Evolutionary conservation across 2,797 vertebrate genomes (phyloP), one percentile per base, ranked within the genome.

Genomic region (Thamnophis elegans): DNA sequence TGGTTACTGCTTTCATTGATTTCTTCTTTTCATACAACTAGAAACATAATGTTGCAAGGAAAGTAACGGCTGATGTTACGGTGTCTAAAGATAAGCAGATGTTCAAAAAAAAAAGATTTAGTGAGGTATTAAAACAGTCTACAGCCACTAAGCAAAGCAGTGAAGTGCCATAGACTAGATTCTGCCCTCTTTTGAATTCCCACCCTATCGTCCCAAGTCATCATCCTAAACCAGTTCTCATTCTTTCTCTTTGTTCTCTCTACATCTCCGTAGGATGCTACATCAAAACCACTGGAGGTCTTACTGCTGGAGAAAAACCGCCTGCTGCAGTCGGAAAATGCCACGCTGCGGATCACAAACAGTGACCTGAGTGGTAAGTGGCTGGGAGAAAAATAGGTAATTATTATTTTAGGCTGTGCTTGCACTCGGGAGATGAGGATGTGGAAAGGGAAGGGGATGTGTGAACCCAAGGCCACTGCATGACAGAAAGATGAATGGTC

Each of bases 271-370:
- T 95, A 99, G 99, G 99, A 99, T 92, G 98, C 98, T 91, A 98
- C 98, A 7, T 97, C 98, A 94, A 99, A 99, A 97, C 98, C 99
- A 5, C 97, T 99, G 97, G 99, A 99, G 98, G 98, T 99, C 96
- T 97, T 99, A 96, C 96, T 99, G 97, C 98, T 99, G 98, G 99
- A 99, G 97, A 99, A 99, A 97, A 99, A 98, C 97, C 99, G 99
- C 82, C 97, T 98, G 7, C 97, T 99, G 96, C 99, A 99, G 96
- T 99, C 99, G 0, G 99, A 99, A 98, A 99, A 98, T 2, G 98
- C 99, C 56, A 98, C 98, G 3, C 98, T 99, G 96, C 99, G 99
- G 95, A 99, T 99, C 95, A 98, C 98, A 93, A 99, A 99, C 98
- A 99, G 98, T 25, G 99, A 99, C 97, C 98, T 99, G 97, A 99